Base-by-base conservation (phyloP, 2,113 vertebrate species). In the Numenius arquata region DNA sequence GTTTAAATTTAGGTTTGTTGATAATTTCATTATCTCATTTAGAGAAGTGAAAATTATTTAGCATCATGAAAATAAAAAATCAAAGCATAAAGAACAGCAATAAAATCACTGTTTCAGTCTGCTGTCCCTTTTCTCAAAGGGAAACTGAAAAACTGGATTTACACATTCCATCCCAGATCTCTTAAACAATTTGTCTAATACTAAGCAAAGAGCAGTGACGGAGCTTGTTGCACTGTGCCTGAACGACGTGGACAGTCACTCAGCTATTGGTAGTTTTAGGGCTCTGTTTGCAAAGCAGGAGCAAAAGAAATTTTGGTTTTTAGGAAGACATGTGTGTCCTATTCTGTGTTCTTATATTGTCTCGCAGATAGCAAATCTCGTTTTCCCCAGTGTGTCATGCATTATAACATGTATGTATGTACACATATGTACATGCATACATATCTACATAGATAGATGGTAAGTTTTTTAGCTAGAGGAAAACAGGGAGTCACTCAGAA, bases 401-500 rank as follows among this genome's bases (percentile, higher is more conserved):
- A 27, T 67, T 52, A n/a, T 38, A 85, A 63, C 2, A 13, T 2
- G 8, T 56, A 10, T 50, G 9, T 45, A 12, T 55, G 15, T 18
- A 59, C 7, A 52, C 4, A 26, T 19, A 21, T 5, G 19, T 14
- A 36, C 2, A 18, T 34, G 15, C 16, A 62, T 50, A 21, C 1
- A 0, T 34, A 36, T 6, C 38, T 50, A 38, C 12, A 34, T 19
- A 58, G 6, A 23, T 6, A 55, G 26, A 2, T 61, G 21, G 0
- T 32, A 62, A 26, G 2, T 7, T 74, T 88, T 80, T 84, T 26
- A 43, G 26, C 73, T 38, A 62, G 89, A 87, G 40, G 27, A 78
- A 78, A 78, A 48, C 2, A 43, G 32, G 1, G 5, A n/a, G 30
- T 27, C 36, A 15, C 41, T 94, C 47, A 85, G 26, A 63, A 67